Base-by-base conservation (phyloP, 2,888 invertebrate genomes). In the Acanthopleura granulata region DNA sequence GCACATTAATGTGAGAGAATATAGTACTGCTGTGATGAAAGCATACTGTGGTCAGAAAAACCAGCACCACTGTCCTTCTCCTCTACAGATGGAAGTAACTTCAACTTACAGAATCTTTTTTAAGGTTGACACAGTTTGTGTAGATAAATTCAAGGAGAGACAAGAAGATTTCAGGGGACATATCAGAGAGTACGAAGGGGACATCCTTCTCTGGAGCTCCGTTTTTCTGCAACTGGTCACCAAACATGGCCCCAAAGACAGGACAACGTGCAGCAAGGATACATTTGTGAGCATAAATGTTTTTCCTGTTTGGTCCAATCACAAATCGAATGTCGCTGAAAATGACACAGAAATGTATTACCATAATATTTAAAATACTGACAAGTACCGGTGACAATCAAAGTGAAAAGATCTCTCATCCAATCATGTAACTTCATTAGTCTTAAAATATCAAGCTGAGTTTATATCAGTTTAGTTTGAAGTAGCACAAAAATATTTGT, bases 161-260 rank as follows among this genome's bases (percentile, higher is more conserved):
- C 25, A 86, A 70, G 75, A 89, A 89, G 25, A 89, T 84, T 40
- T 88, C 88, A 22, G 85, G 83, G 27, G 84, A 82, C 79, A 88
- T 87, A 73, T 89, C 89, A 27, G 89, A 84, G 57, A 89, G 77
- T 0, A 89, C 87, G 75, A 89, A 85, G n/a, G 88, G 89, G 15
- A 87, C 83, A 49, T 88, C 86, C 76, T 84, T 83, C 72, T 87
- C 88, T 22, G 79, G 79, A 1, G 79, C 77, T 51, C 78, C 79
- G 74, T 80, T 80, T 72, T 81, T 80, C 75, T 83, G 78, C 3
- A 70, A 66, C 75, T 84, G 85, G 14, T 89, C 88, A 14, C 84
- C 80, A 81, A 89, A 88, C 86, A 89, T 89, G 40, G 89, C 89
- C 69, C 85, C 83, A 80, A 89, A 89, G 14, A 89, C 89, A 30